Conservation (phyloP, 2,113 vertebrate species). For the Stictonetta naevosa region DNA sequence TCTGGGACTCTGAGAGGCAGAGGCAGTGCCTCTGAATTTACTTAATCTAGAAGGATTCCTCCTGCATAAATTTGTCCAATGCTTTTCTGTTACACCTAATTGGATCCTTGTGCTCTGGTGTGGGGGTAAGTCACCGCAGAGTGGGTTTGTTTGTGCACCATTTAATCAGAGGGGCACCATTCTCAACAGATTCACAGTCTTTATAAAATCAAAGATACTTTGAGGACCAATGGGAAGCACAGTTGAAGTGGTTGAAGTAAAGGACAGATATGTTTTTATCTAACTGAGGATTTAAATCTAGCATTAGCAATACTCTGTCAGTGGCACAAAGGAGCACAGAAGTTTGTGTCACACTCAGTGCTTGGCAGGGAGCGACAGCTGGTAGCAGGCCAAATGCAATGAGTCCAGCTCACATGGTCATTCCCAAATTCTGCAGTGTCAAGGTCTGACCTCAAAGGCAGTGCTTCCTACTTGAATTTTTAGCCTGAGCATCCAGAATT, state of each 20-base stretch:
- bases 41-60: background rate
- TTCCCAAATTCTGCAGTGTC: background rate
- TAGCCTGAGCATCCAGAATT: background rate
- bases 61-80: background rate
- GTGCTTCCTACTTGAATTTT: background rate
- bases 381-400: background rate
- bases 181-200: background rate
- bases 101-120: background rate
- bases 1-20: background rate
- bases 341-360: background rate
- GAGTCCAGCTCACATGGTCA: background rate
- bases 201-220: background rate
- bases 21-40: background rate
- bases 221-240: background rate
- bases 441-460: background rate
- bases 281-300: background rate
- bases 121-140: background rate
- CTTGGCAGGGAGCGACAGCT: background rate
- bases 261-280: background rate
- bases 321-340: background rate
- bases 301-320: background rate
- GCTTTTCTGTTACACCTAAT: background rate
- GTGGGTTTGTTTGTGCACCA: background rate
- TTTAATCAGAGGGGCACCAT: fast-evolving
- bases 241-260: background rate